Evolutionary conservation across 2,113 vertebrate genomes (phyloP).

Genomic region (Saimiri boliviensis): DNA sequence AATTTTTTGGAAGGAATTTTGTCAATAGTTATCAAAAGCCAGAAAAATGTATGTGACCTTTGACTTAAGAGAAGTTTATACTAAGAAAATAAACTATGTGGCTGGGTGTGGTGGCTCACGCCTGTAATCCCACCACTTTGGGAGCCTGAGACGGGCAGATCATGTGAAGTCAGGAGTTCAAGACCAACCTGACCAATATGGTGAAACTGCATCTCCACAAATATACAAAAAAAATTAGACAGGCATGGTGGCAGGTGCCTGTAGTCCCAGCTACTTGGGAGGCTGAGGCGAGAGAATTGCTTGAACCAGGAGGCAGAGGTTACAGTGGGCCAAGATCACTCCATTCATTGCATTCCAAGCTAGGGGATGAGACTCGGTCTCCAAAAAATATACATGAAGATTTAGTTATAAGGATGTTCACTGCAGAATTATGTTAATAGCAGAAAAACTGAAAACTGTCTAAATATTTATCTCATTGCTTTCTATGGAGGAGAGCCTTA

Average conservation of each 20-base stretch:
- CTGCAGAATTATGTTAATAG: not conserved
- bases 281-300: not conserved
- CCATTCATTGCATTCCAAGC: not conserved
- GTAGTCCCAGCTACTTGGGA: not conserved
- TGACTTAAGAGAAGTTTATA: not conserved
- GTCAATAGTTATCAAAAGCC: not conserved
- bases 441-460: not conserved
- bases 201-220: not conserved
- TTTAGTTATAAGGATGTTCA: not conserved
- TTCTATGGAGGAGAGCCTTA: not conserved
- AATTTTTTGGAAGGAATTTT: not conserved
- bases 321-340: not conserved
- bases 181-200: not conserved
- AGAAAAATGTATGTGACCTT: not conserved
- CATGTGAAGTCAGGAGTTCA: not conserved
- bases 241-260: not conserved
- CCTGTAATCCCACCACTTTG: not conserved
- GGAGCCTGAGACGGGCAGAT: not conserved
- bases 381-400: not conserved
- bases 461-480: conserved; percentile 18
- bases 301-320: not conserved
- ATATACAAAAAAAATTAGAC: not conserved
- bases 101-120: not conserved
- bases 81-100: conserved; percentile 5
- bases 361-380: not conserved